Percentiles rank a stretch among this genome's conserved stretches.
phyloP scores from a whole-genome alignment of 2,113 vertebrate species.

The Mus musculus region GRCm39 chr7:75843501-75844000 shows the following conservation, averaged over 20 bases:
- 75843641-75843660: background rate
- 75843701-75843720: background rate
- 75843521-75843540: background rate
- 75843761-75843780: background rate
- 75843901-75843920: background rate
- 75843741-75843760: background rate
- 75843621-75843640: slow-evolving; percentile 60
- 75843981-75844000: background rate
- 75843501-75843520: background rate
- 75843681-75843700: background rate
- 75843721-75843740: background rate
- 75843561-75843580: slow-evolving; percentile 49
- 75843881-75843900: background rate
- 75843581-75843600: accelerated
- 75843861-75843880: background rate
- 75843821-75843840: background rate
- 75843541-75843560: slow-evolving; percentile 16
- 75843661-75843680: background rate
- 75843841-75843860: background rate
- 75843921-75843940: background rate
- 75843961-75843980: background rate
- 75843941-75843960: background rate
- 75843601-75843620: slow-evolving; percentile 6
- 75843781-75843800: background rate
- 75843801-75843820: background rate